Base-by-base conservation (phyloP, 1,140 invertebrate genomes). In the Leptoteleia sp. region DNA sequence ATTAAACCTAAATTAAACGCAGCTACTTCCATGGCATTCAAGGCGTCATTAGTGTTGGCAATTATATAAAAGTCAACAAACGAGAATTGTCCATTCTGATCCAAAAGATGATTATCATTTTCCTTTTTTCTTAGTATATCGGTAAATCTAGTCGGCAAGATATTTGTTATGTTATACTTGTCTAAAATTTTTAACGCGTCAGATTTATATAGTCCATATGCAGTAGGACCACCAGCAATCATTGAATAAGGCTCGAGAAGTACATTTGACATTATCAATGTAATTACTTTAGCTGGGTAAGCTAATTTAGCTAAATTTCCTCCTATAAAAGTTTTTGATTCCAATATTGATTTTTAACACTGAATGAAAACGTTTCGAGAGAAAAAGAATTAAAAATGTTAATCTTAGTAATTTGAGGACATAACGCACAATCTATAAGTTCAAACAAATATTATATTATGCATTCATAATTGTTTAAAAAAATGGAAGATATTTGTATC, bases 151-250 rank as follows among this genome's bases (percentile, higher is more conserved):
- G 7, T 0, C 68, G 57, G 1, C 75, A 76, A 27, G 79, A 45
- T 1, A 12, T 64, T 62, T 11, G 76, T 29, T 3, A 77, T 4
- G n/a, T 43, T 50, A 62, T 90, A 91, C 76, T 90, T 90, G 2
- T 79, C 13, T 13, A 92, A 27, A 57, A 92, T 85, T n/a, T 77
- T 35, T 2, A 86, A 22, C n/a, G 47, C 31, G 0, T 54, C 33
- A 25, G 7, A 13, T 15, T 82, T 75, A 22, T 89, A 87, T 9
- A 76, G 81, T 57, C 90, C 87, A 29, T 84, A 81, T 3, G 91
- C 88, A 52, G 94, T 95, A 12, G 93, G 92, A 5, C 92, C 93
- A 88, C 93, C 93, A 1, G 92, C 91, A 70, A 95, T 93, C n/a
- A 92, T 82, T 38, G 92, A 87, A 38, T 94, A 65, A 13, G 90